phyloP scores from a whole-genome alignment of 2,113 vertebrate species.

The Nymphicus hollandicus region DNA sequence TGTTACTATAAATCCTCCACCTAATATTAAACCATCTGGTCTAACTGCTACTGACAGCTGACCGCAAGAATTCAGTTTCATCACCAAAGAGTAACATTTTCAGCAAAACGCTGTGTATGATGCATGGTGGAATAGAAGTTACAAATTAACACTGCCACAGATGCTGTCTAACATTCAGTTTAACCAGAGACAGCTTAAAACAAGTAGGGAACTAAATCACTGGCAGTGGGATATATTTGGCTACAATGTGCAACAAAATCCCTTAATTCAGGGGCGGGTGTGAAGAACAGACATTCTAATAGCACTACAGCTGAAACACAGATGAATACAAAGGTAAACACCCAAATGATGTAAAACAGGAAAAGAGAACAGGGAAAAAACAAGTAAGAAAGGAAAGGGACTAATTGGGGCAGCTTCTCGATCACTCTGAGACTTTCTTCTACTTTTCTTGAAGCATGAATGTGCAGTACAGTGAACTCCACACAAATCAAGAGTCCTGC shows the following conservation, averaged over 20 bases:
- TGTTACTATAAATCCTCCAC: neutral
- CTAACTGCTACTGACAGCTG: neutral
- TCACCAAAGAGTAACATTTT: neutral
- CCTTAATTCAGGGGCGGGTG: neutral
- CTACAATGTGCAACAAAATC: neutral
- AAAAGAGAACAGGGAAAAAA: neutral
- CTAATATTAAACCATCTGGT: neutral
- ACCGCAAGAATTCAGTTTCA: neutral
- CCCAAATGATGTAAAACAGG: neutral
- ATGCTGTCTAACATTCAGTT: neutral
- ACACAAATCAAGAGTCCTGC: neutral
- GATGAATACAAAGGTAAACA: neutral
- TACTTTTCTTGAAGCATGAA: neutral
- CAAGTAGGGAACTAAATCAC: neutral
- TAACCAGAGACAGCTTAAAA: neutral
- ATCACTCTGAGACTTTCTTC: neutral
- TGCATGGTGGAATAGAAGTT: neutral
- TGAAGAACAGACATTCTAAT: neutral
- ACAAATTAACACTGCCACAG: neutral
- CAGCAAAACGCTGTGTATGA: neutral
- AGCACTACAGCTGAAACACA: neutral
- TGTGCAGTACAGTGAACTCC: neutral
- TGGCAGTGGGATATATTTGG: neutral
- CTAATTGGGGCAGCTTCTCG: neutral
- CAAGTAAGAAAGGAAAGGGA: neutral